Evolutionary conservation across 2,113 vertebrate species (phyloP), one percentile per base, ranked within the genome.

Genomic region (Mystacornis crossleyi): DNA sequence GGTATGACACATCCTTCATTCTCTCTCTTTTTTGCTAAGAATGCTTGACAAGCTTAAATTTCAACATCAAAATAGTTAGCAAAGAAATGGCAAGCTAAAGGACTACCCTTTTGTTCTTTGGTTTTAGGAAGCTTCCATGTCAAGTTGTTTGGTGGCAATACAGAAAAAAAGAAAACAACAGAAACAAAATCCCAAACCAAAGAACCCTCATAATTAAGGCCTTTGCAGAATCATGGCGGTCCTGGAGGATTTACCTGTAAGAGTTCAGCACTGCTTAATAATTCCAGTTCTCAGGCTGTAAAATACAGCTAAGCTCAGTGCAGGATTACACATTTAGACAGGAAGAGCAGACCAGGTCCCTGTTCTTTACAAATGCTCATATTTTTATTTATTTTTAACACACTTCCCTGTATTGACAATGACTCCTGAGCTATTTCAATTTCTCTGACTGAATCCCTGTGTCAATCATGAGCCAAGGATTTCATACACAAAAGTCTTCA

Each of bases 301-400:
- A 84, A 36, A 61, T 38, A 75, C 78, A 83, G 34, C 16, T 86
- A 77, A 95, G 16, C 31, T 86, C 58, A 81, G 19, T 33, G 48
- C 24, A 81, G 54, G 57, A 79, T 64, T 91, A 62, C 25, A 90
- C 72, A 81, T 48, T n/a, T 65, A 48, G 45, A 57, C 7, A 72
- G 23, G 25, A 55, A 80, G 11, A n/a, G n/a, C 54, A 89, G 88
- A 53, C 2, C 40, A 19, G 29, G 36, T 86, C 51, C 62, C 43
- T 78, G 33, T 64, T 86, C 72, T 53, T 90, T 61, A 70, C 26
- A 81, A 64, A 19, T 14, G 29, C 51, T 64, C 34, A 19, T 78
- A 85, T 88, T 92, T 90, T 90, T 95, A 47, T 93, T 87, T 87
- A 34, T 81, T 95, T 95, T 80, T 93, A 94, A 74, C 62, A 74